A percentile compares a stretch with the other conserved stretches of the same genome.
Conservation (phyloP, 2,888 invertebrate species). For the Athripsodes cinereus region DNA sequence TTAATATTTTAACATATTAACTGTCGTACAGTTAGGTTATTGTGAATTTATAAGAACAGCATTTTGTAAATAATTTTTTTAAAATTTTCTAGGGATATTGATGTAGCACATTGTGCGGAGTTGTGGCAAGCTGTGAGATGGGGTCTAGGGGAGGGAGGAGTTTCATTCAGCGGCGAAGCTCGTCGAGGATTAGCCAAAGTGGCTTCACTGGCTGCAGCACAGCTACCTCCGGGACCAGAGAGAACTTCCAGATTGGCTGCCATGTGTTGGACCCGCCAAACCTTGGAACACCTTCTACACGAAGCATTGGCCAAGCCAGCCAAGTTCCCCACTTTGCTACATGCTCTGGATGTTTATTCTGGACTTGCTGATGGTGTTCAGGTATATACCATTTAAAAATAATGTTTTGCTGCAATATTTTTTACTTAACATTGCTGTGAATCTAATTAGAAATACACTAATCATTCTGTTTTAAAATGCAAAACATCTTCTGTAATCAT, state of each 20-base stretch:
- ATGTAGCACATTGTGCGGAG: constrained; percentile 9
- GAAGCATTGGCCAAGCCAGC: neutral
- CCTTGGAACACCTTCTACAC: constrained; percentile 3
- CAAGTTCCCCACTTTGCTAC: constrained; percentile 11
- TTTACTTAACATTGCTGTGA: too few relatives aligned
- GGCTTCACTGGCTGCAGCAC: constrained; percentile 16
- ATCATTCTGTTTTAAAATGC: too few relatives aligned
- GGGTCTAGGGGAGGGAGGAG: constrained; percentile 22
- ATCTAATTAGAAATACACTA: too few relatives aligned
- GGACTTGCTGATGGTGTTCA: constrained; percentile 25
- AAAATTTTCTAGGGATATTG: constrained; percentile 17
- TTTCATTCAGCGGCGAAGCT: constrained; percentile 13
- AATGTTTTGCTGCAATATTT: neutral
- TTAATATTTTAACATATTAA: too few relatives aligned
- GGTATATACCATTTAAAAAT: too few relatives aligned
- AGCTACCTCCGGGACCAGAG: constrained; percentile 8
- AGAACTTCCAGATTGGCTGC: neutral
- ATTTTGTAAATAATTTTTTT: too few relatives aligned
- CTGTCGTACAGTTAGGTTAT: too few relatives aligned
- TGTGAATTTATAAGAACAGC: too few relatives aligned
- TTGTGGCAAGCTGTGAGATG: constrained; percentile 24
- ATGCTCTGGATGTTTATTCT: constrained; percentile 24
- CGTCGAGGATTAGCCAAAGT: constrained; percentile 20
- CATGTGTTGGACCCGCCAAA: neutral
- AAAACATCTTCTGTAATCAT: too few relatives aligned